Evolutionary conservation across 2,888 invertebrate genomes (phyloP), one percentile per base, ranked within the genome.

Genomic region (Crioceris asparagi): DNA sequence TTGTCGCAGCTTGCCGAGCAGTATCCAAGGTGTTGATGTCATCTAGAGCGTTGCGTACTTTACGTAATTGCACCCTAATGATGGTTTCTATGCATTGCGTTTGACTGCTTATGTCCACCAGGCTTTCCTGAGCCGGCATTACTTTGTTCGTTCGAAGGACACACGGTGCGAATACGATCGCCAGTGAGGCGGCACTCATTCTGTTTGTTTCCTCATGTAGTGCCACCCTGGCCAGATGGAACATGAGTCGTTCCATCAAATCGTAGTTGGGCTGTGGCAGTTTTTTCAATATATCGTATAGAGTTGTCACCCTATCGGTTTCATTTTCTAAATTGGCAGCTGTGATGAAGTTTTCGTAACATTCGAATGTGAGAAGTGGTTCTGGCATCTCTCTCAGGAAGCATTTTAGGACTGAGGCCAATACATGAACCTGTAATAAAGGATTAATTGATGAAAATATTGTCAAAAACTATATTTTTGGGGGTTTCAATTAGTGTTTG

Each of bases 141-240:
- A 78, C 23, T 61, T 87, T 82, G 65, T 85, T 86, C 46, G 91
- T 87, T 53, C 92, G 74, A 47, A 94, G 70, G 42, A 94, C 84
- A 65, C 93, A 93, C 32, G 94, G 93, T 29, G 92, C 92, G 67
- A 93, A 94, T 46, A 94, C 90, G 50, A 93, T 91, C 35, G 93
- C 90, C 48, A 94, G 66, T 35, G 88, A 86, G 57, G 85, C 84
- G 1, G 91, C 77, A 38, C 86, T 86, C 94, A 94, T 94, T 49
- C 88, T 71, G 66, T 93, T 94, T 46, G 81, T 82, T 45, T 82
- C 75, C 64, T 92, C 91, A 53, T 86, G 80, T 18, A 82, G 67
- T 0, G 91, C 90, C 12, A 92, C 87, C 54, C 91, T 74, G 21
- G 92, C 88, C 52, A 93, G 66, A 65, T 94, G 94, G 60, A 92